Conservation (phyloP, 2,888 invertebrate species). For the Ommatoiulus sabulosus region DNA sequence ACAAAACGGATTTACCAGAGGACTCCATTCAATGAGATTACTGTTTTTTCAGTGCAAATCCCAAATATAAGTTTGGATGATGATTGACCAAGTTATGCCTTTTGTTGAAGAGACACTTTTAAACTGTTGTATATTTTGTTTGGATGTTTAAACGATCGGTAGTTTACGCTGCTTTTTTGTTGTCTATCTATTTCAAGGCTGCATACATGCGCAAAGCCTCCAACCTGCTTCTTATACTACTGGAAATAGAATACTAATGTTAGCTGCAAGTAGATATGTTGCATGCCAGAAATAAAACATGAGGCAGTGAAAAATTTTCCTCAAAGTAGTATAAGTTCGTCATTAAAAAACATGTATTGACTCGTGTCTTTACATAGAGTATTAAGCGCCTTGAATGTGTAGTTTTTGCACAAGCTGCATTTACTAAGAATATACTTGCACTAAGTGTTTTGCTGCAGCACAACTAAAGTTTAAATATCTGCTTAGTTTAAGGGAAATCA, state of each 20-base stretch:
- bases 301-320: not conserved
- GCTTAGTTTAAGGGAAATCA: not conserved
- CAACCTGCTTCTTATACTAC: not conserved
- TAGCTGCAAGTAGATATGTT: not conserved
- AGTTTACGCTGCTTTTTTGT: slow-evolving; percentile 17
- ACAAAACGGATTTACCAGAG: slow-evolving; percentile 44
- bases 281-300: not conserved
- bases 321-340: not conserved
- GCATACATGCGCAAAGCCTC: not conserved
- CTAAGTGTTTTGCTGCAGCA: not conserved
- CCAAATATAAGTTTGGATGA: not conserved
- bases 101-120: slow-evolving; percentile 41
- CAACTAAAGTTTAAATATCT: not conserved
- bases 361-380: not conserved
- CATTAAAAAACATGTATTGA: not conserved
- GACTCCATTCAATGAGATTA: slow-evolving; percentile 44
- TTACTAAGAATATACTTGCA: not conserved
- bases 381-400: slow-evolving; percentile 27
- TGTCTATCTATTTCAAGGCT: not conserved
- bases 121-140: slow-evolving; percentile 45
- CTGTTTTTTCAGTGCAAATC: slow-evolving; percentile 41
- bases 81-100: slow-evolving; percentile 47
- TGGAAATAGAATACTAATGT: slow-evolving; percentile 7
- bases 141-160: slow-evolving; percentile 25
- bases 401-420: slow-evolving; percentile 24